Evolutionary conservation across 1,140 invertebrate genomes (phyloP).

Genomic region (Drosophila guanche): DNA sequence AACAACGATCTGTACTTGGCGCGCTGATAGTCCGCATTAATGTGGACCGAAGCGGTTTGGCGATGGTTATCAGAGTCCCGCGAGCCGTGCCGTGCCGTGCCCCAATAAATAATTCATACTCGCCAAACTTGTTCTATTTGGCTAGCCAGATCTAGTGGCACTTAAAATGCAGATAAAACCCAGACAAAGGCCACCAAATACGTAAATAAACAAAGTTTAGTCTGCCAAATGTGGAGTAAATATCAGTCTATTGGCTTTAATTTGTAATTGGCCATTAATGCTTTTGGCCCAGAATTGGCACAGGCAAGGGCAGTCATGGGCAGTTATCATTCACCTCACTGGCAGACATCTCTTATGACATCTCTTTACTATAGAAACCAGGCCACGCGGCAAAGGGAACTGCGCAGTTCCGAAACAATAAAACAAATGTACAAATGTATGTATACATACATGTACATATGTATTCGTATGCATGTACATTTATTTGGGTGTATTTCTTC

Average conservation of each 20-base stretch:
- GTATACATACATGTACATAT: no score
- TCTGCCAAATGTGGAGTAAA: conserved; percentile 10
- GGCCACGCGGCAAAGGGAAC: conserved; percentile 33
- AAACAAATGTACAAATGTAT: conserved; percentile 1
- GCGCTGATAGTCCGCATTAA: conserved; percentile 3
- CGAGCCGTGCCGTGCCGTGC: conserved; percentile 20
- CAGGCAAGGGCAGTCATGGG: conserved; percentile 4
- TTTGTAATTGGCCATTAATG: conserved; percentile 21
- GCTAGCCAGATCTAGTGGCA: conserved; percentile 1
- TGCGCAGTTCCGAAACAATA: conserved; percentile 37
- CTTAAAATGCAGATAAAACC: conserved; percentile 20
- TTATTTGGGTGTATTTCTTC: conserved; percentile 26
- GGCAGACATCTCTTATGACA: conserved; percentile 32
- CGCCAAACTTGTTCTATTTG: conserved; percentile 11
- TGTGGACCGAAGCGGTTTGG: conserved; percentile 22
- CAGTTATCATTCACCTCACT: conserved; percentile 31
- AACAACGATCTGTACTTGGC: conserved; percentile 5
- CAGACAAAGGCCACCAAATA: conserved; percentile 30
- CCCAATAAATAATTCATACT: conserved; percentile 14
- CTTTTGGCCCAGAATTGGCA: conserved; percentile 2
- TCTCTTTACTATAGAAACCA: conserved; percentile 36
- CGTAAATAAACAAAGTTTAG: not conserved
- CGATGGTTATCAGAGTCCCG: not conserved
- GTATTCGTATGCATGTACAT: not conserved
- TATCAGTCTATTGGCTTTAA: conserved; percentile 25